Evolutionary conservation across 2,113 vertebrate species (phyloP), one percentile per base, ranked within the genome.

Genomic region (Bufo gargarizans): DNA sequence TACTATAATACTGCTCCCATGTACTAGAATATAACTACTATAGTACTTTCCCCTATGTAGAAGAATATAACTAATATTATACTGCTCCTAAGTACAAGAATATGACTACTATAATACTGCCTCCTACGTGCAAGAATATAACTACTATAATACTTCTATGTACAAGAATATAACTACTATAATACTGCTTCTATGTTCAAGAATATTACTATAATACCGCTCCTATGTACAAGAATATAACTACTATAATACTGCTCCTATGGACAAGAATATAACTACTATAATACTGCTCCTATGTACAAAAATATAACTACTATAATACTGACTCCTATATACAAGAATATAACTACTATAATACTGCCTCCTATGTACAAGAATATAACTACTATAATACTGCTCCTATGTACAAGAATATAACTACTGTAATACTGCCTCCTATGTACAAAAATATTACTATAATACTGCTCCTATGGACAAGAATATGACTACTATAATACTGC

Each of bases 121-220:
- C 33, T 33, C 33, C 33, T 19, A 63, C 19, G 61, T 65, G n/a
- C 63, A 65, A 65, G 63, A 65, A 65, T 65, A n/a, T n/a, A 65
- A 65, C 63, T 65, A 65, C 63, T 65, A 65, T 65, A 65, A 65
- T 65, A 7, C 16, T n/a, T 14, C 19, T 65, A 65, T 65, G 20
- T 65, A n/a, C 63, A 65, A 65, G 63, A 65, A 65, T 65, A 65
- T 65, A 65, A n/a, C 63, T 65, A 65, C 63, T 65, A 65, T 65
- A 65, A n/a, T 65, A 65, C 33, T 33, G 33, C 33, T 1, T 1
- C 33, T 33, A 33, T 33, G 33, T 33, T 1, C 33, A 33, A 33
- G 33, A 33, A 33, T 33, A 33, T 33, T 0, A 33, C 33, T 33
- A 12, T 13, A 10, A 33, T 33, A 33, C 33, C 1, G 33, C 33